Conservation (phyloP, 2,113 vertebrate species). For the Anarhynchus alexandrinus region DNA sequence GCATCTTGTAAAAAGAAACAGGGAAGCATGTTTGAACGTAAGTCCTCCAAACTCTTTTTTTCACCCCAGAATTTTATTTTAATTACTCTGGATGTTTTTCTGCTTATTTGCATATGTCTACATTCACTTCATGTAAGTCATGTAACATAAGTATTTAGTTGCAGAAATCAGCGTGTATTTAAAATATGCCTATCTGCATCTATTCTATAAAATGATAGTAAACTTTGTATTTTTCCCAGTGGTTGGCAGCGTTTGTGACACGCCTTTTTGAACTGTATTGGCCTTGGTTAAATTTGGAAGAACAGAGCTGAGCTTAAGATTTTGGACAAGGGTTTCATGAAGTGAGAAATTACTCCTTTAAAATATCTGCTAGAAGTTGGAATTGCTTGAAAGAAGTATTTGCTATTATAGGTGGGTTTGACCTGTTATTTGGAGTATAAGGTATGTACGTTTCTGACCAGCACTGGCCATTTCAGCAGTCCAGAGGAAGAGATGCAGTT, state of each 20-base stretch:
- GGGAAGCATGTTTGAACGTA: neutral
- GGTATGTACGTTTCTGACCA: neutral
- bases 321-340: neutral
- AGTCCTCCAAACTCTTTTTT: neutral
- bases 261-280: slow-evolving; percentile 23
- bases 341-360: neutral
- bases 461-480: slow-evolving; percentile 25
- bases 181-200: neutral
- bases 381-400: slow-evolving; percentile 27
- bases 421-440: neutral
- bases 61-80: neutral
- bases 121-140: neutral
- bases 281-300: slow-evolving; percentile 1
- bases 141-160: neutral
- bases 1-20: neutral
- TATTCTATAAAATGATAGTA: neutral
- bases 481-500: neutral
- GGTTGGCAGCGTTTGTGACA: neutral
- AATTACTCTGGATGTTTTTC: neutral
- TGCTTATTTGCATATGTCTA: neutral
- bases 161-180: neutral
- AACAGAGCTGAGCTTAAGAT: slow-evolving; percentile 12
- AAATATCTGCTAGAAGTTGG: neutral
- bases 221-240: neutral
- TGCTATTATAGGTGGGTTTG: slow-evolving; percentile 41